Base-by-base conservation (phyloP, 2,113 vertebrate species). In the Lota lota region DNA sequence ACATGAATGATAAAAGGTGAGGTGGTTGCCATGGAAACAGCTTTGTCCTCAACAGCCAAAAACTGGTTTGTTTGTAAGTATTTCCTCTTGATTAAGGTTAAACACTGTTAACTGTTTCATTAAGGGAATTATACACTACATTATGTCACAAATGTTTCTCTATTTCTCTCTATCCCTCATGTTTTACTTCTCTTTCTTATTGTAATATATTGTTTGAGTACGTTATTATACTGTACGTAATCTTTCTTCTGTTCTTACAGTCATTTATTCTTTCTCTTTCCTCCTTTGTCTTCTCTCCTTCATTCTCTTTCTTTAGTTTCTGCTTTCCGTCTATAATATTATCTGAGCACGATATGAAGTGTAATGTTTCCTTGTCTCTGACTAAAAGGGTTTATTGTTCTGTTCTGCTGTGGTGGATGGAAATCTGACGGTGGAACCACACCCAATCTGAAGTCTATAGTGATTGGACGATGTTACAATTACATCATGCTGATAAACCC, bases 371-470 rank as follows among this genome's bases (percentile, higher is more conserved):
- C 8, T 62, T 85, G 68, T 84, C 20, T 75, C 56, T 40, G 1
- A 64, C 58, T 82, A 22, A 75, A 83, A 87, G 86, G 82, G 54
- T 66, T 78, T 28, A 19, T 82, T 22, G 6, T 77, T 59, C 50
- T 86, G 15, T 70, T 88, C 56, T 67, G 86, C 36, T 21, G 18
- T 0, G 21, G 56, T 67, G 70, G 67, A 1, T 33, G 75, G 51
- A 69, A 19, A 61, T 69, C 76, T 2, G 82, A 81, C 63, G 69
- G 75, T 16, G 91, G 91, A 19, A 93, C 92, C 0, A 92, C 92
- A 0, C 82, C 86, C 10, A 85, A 93, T 80, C 79, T 93, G 33
- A 89, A 87, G 63, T 78, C 90, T 70, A 93, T 92, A 18, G 90
- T 89, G 70, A 73, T 88, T 18, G 91, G 91, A 61, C 82, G 92